Evolutionary conservation across 2,113 vertebrate species (phyloP).

Genomic region (Opisthocomus hoazin): DNA sequence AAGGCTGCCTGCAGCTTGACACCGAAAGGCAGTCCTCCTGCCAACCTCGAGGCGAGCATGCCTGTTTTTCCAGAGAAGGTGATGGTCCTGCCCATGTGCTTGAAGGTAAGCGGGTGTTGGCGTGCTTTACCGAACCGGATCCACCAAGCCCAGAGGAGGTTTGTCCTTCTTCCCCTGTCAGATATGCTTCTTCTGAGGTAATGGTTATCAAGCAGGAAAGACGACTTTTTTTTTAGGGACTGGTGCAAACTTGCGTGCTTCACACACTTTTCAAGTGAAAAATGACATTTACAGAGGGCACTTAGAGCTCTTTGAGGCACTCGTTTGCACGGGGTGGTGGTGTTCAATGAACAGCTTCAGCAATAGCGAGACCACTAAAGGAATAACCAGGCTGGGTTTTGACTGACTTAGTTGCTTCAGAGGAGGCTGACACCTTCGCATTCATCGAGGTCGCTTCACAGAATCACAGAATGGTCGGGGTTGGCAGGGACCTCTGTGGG

Average conservation of each 20-base stretch:
- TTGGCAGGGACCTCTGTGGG: too few species aligned
- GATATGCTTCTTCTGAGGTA: neutral
- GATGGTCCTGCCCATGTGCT: neutral
- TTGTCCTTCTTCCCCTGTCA: neutral
- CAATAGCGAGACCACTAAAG: fast-evolving
- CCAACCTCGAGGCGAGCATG: neutral
- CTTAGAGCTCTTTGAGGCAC: neutral
- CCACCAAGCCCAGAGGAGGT: neutral
- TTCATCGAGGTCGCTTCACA: neutral
- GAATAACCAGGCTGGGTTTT: neutral
- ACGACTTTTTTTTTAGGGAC: neutral
- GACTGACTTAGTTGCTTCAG: neutral
- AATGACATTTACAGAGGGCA: neutral
- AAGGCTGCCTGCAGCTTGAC: neutral
- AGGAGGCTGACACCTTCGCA: neutral
- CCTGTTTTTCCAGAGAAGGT: neutral
- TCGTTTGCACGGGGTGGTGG: neutral
- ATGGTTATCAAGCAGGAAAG: neutral
- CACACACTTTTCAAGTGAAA: neutral
- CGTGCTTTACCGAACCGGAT: neutral
- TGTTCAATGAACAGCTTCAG: neutral
- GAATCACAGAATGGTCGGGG: too few species aligned
- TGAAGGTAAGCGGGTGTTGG: neutral
- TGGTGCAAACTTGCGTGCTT: neutral
- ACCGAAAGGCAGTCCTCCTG: neutral